Conservation (phyloP, 2,888 invertebrate genomes). For the Heliconius ismenius region DNA sequence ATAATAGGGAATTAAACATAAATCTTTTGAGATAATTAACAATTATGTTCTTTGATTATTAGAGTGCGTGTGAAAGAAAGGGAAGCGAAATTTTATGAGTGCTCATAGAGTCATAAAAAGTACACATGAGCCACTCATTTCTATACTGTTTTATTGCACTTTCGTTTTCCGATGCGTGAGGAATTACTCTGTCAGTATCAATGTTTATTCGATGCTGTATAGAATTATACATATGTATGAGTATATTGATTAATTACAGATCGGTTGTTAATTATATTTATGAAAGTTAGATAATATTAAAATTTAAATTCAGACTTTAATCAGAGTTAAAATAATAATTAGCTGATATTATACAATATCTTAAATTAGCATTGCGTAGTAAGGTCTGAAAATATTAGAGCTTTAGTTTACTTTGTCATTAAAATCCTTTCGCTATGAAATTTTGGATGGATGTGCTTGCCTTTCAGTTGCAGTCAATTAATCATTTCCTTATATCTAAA, state of each 20-base stretch:
- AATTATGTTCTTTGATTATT: neutral
- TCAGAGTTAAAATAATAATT: neutral
- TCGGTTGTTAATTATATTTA: neutral
- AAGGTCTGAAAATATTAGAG: neutral
- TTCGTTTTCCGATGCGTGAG: constrained; percentile 40
- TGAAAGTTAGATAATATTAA: neutral
- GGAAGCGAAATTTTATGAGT: constrained; percentile 32
- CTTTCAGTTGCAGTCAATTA: neutral
- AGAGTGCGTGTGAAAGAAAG: constrained; percentile 16
- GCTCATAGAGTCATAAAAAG: constrained; percentile 34
- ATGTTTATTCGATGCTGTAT: constrained; percentile 15
- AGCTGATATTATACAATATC: neutral
- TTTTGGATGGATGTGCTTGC: neutral
- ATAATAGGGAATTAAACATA: neutral
- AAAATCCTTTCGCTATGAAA: neutral
- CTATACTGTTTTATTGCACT: constrained; percentile 41
- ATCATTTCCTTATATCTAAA: neutral
- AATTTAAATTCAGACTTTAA: neutral
- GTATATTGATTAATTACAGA: neutral
- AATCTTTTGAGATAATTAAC: constrained; percentile 2
- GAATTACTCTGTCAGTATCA: constrained; percentile 25
- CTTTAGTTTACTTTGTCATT: neutral
- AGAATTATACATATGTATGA: neutral
- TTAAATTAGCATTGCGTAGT: neutral
- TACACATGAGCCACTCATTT: constrained; percentile 31